These are phyloP conservation scores for Ctenomys sociabilis DNA, from an alignment of 2,113 vertebrate species.

Conservation along the genomic window DNA sequence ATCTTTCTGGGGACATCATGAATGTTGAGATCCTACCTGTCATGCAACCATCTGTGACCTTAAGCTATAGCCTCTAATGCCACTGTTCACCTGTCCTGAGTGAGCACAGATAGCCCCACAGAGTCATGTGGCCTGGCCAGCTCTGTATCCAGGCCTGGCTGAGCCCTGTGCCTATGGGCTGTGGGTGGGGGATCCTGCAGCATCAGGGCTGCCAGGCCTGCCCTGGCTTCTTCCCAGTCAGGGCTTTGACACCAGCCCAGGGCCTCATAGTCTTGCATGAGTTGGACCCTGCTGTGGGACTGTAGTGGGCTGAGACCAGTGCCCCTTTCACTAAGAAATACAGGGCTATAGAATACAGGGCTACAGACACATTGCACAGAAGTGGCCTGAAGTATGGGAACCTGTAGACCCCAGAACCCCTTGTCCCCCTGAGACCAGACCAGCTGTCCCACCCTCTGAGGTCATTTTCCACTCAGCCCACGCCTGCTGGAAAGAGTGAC, in stretches of 20 bases:
- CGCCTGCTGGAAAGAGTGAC: conserved; percentile 45
- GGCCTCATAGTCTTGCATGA: no score
- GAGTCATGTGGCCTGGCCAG: neutral
- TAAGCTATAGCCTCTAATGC: neutral
- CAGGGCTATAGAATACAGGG: neutral
- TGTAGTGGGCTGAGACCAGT: neutral
- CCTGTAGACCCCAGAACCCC: neutral
- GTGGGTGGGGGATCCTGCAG: no score
- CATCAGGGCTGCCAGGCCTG: neutral
- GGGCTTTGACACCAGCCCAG: neutral
- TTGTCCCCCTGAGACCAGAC: conserved; percentile 12
- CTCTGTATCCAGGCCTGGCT: accelerated
- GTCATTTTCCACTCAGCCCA: conserved; percentile 67
- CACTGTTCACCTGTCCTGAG: neutral
- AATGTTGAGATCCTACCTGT: neutral
- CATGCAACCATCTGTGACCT: neutral
- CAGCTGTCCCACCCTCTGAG: conserved; percentile 50
- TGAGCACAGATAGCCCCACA: neutral
- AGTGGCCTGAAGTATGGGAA: neutral
- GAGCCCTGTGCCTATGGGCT: neutral
- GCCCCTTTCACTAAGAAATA: neutral
- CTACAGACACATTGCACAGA: neutral
- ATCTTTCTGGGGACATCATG: neutral
- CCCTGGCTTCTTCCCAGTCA: neutral
- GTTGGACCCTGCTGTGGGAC: neutral